Conservation (phyloP, 2,888 invertebrate species). For the Coelogynopora nodosa region DNA sequence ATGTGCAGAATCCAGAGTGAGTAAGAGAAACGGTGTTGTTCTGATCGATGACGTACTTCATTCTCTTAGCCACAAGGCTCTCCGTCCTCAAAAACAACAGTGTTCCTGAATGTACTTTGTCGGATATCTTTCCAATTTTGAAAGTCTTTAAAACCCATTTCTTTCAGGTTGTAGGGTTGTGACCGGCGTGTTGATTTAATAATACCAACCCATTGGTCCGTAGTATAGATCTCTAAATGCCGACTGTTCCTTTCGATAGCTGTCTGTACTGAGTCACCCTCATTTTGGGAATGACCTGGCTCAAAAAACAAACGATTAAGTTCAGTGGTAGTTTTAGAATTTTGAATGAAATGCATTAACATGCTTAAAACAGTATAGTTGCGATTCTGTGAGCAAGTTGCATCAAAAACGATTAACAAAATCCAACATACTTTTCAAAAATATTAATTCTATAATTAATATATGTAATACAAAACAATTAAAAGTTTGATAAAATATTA, state of each 20-base stretch:
- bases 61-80: too few species aligned
- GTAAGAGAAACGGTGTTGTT: too few species aligned
- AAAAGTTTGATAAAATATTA: too few species aligned
- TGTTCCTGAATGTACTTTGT: neutral
- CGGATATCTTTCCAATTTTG: neutral
- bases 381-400: constrained; percentile 17
- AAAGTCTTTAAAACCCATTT: constrained; percentile 24
- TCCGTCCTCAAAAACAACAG: neutral
- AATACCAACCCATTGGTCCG: constrained; percentile 20
- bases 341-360: constrained; percentile 14
- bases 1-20: too few species aligned
- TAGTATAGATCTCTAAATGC: constrained; percentile 15
- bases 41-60: too few species aligned
- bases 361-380: constrained; percentile 6
- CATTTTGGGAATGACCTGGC: constrained; percentile 6
- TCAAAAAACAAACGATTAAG: constrained; percentile 14
- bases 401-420: too few species aligned
- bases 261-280: constrained; percentile 11
- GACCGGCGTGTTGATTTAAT: constrained; percentile 11
- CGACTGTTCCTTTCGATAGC: constrained; percentile 21
- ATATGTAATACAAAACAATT: too few species aligned
- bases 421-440: too few species aligned
- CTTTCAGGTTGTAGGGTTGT: constrained; percentile 22
- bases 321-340: constrained; percentile 25
- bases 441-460: too few species aligned